A percentile compares a stretch with the other conserved stretches of the same genome.
These are phyloP conservation scores for Caranx ignobilis DNA, from an alignment of 2,113 vertebrate species.

Conservation along the genomic window DNA sequence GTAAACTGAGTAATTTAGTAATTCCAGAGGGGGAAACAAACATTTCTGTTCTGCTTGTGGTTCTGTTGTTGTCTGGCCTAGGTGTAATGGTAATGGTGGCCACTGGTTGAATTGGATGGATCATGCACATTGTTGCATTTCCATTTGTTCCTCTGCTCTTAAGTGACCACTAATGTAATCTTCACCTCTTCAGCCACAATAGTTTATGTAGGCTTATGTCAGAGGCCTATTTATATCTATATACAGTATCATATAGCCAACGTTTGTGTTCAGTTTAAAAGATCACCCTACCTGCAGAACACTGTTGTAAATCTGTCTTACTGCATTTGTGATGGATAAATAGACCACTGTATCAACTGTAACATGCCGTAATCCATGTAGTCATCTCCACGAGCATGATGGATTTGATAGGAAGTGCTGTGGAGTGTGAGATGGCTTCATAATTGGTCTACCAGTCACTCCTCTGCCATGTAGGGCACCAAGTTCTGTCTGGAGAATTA, in stretches of 20 bases:
- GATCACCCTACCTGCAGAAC: not conserved
- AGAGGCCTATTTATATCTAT: not conserved
- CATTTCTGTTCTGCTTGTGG: not conserved
- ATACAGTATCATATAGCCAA: too few relatives aligned
- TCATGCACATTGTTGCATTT: not conserved
- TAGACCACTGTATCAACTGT: constrained; percentile 18
- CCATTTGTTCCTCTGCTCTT: not conserved
- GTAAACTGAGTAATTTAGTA: constrained; percentile 49
- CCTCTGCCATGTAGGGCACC: constrained; percentile 54
- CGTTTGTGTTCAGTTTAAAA: not conserved
- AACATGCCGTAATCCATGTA: constrained; percentile 49
- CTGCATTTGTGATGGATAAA: constrained; percentile 35
- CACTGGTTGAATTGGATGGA: not conserved
- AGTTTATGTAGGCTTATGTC: too few relatives aligned
- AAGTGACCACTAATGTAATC: not conserved
- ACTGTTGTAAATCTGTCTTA: not conserved
- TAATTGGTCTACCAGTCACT: constrained; percentile 62
- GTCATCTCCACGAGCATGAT: constrained; percentile 56
- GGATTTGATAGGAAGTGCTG: constrained; percentile 48
- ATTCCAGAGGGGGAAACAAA: constrained; percentile 45
- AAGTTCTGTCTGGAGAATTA: constrained; percentile 65
- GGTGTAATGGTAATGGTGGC: not conserved
- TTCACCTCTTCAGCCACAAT: not conserved
- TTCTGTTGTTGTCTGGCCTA: not conserved
- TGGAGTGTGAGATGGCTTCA: constrained; percentile 48